Conservation (phyloP, 2,888 invertebrate species). For the Agelastica alni region DNA sequence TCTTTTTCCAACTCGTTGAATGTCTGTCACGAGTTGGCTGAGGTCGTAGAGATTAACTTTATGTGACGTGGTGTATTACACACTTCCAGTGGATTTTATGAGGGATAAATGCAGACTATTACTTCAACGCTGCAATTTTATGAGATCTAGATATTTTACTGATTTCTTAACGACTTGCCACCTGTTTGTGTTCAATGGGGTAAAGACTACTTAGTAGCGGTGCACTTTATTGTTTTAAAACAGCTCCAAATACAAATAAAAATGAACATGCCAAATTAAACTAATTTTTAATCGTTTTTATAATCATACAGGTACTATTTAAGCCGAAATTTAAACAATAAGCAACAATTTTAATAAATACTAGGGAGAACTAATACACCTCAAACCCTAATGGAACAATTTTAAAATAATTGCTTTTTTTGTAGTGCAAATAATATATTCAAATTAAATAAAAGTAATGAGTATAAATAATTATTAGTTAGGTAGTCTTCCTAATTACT, state of each 20-base stretch:
- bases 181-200: constrained; percentile 41
- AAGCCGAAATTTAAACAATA: too few relatives aligned
- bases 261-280: too few relatives aligned
- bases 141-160: constrained; percentile 53
- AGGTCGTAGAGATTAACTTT: constrained; percentile 52
- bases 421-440: too few relatives aligned
- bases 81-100: constrained; percentile 58
- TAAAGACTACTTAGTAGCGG: constrained; percentile 15
- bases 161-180: constrained; percentile 51
- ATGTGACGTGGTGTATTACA: constrained; percentile 59
- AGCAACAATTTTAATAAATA: too few relatives aligned
- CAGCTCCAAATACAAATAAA: neutral
- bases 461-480: too few relatives aligned
- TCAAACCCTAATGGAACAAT: too few relatives aligned
- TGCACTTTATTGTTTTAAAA: constrained; percentile 8
- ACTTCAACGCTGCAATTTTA: constrained; percentile 55
- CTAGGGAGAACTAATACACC: too few relatives aligned
- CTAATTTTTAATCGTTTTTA: too few relatives aligned
- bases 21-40: constrained; percentile 42
- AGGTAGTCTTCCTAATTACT: too few relatives aligned
- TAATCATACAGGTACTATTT: too few relatives aligned
- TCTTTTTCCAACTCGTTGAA: constrained; percentile 48
- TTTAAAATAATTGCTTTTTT: too few relatives aligned
- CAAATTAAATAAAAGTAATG: too few relatives aligned
- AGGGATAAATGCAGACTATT: constrained; percentile 56